Evolutionary conservation across 1,140 invertebrate species (phyloP), one percentile per base, ranked within the genome.

Genomic region (Temnothorax curvispinosus): DNA sequence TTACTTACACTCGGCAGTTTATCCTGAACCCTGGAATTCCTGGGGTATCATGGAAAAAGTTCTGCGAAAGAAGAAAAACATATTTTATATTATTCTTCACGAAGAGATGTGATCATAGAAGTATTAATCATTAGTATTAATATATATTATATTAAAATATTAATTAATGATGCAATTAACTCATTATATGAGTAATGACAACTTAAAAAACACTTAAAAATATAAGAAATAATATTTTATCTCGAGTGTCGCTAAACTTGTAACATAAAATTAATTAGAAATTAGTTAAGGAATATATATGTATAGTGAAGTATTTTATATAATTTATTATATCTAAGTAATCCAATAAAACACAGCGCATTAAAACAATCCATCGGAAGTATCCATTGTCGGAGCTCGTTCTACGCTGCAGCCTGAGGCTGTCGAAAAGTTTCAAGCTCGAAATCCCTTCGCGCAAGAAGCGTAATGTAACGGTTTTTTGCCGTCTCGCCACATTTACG

Each of bases 401-500:
- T 74, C 18, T 27, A 3, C 2, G 50, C 8, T 41, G 32, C 15
- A 38, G 27, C 41, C 41, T 60, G 41, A 7, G 56, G 52, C 62
- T 41, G 52, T 35, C 27, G 54, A 21, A 75, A 84, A 54, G 65
- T 84, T 75, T 56, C 54, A 18, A 84, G 54, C 80, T 9, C 56
- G 69, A 84, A 75, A 84, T 60, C 65, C 69, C 69, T 54, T 67
- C 27, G 41, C 41, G 67, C 32, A 84, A 81, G 78, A 71, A 81
- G 11, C 50, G 80, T 74, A 62, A 84, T 75, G 69, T 75, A 38
- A 18, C 54, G 67, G 41, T 75, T 75, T 74, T 75, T 84, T 74
- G 41, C 38, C 41, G 27, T 74, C 27, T 82, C 80, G 21, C 54
- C 80, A 41, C 80, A 72, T 58, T 72, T 72, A 72, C 80, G 69